Base-by-base conservation (phyloP, 1,140 invertebrate species). In the Eriocheir sinensis region DNA sequence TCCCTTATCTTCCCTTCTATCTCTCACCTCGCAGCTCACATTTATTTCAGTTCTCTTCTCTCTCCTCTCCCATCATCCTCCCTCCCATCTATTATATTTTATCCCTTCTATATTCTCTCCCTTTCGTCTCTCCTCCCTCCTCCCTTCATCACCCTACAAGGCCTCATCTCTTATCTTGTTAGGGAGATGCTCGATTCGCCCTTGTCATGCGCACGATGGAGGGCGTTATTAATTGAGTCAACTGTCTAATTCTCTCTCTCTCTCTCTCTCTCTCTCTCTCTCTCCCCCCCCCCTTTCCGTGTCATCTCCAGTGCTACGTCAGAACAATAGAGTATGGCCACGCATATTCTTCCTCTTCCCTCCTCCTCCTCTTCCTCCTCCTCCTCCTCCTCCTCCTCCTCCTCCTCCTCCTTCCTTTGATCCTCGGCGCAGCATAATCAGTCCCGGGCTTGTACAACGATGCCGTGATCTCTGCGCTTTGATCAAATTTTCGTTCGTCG, bases 111-210 rank as follows among this genome's bases (percentile, higher is more conserved):
- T n/a, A n/a, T n/a, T n/a, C n/a, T 48, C 53, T 60, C 53, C 17
- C n/a, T n/a, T n/a, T n/a, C n/a, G n/a, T n/a, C n/a, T n/a, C 53
- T 60, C 53, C n/a, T 60, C 53, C 17, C 53, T 27, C 8, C 17
- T 21, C 3, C 53, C 53, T 15, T 21, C 17, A 9, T 27, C 60
- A n/a, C 60, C 60, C 60, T 72, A 4, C 12, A n/a, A 72, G 60
- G 60, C 21, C n/a, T 72, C 40, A 38, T 86, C 83, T 85, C 53
- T 60, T 60, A 60, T 27, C 60, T 72, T 72, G 60, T 72, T 86
- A 86, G 1, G 40, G 8, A 41, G n/a, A 34, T n/a, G n/a, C n/a
- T n/a, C 34, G 21, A 21, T 86, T 41, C 36, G 36, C 85, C n/a
- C 85, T 40, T 40, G 32, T 8, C 3, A n/a, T 15, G 48, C 60